Conservation (phyloP, 92 coral and sea anemone genomes). For the Virgularia gustaviana region DNA sequence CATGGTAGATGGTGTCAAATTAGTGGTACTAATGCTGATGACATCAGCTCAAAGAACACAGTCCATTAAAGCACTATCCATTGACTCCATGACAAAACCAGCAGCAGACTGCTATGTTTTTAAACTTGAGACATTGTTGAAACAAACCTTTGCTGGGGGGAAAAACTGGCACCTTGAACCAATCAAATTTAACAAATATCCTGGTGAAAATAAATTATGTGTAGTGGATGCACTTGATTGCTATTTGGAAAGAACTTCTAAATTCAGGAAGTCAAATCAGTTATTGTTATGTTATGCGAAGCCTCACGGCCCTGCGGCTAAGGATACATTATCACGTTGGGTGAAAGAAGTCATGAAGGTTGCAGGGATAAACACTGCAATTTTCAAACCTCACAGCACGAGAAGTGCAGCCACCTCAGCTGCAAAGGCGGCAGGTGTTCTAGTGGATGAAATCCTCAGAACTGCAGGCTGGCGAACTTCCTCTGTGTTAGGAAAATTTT, state of each 20-base stretch:
- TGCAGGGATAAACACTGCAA: constrained; percentile 50
- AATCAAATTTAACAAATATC: constrained; percentile 39
- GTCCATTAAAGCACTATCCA: constrained; percentile 38
- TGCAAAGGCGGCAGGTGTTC: constrained; percentile 52
- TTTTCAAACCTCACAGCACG: constrained; percentile 61
- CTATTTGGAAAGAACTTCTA: constrained; percentile 50
- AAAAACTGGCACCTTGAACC: constrained; percentile 52
- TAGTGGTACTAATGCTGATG: constrained; percentile 50
- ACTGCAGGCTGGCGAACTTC: constrained; percentile 66
- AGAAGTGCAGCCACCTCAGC: constrained; percentile 60
- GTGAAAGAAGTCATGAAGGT: constrained; percentile 45
- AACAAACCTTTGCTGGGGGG: constrained; percentile 17
- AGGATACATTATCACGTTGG: constrained; percentile 57
- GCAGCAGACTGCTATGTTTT: constrained; percentile 39
- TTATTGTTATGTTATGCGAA: constrained; percentile 52
- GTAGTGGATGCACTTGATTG: constrained; percentile 28
- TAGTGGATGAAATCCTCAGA: constrained; percentile 51
- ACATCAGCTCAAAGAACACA: constrained; percentile 54
- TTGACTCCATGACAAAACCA: constrained; percentile 47
- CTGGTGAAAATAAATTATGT: constrained; percentile 43
- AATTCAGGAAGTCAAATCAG: constrained; percentile 50
- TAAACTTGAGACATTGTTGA: constrained; percentile 32
- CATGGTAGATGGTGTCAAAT: constrained; percentile 41
- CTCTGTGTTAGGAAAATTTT: constrained; percentile 52
- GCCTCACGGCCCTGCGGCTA: constrained; percentile 62